Evolutionary conservation across 1,140 invertebrate genomes (phyloP).

Genomic region (Drosophila neocordata): DNA sequence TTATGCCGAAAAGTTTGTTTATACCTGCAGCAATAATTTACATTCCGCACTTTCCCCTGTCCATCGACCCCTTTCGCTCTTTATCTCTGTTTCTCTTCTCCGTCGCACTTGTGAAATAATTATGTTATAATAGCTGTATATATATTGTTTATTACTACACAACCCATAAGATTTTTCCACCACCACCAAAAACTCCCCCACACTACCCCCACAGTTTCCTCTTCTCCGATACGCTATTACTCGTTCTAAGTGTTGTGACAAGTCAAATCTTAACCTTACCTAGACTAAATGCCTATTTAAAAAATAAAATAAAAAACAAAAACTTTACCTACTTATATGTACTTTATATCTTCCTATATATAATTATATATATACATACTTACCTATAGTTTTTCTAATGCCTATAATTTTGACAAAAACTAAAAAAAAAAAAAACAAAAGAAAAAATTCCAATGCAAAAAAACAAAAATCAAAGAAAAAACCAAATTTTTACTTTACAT

Average conservation of each 20-base stretch:
- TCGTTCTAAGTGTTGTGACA: constrained; percentile 58
- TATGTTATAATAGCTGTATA: constrained; percentile 53
- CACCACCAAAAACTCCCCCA: no score
- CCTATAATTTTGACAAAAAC: constrained; percentile 50
- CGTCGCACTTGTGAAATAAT: constrained; percentile 58
- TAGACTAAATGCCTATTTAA: constrained; percentile 5
- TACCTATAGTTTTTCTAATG: constrained; percentile 58
- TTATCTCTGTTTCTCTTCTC: constrained; percentile 27
- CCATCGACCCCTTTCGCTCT: constrained; percentile 6
- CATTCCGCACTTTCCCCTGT: neutral
- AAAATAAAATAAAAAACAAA: neutral
- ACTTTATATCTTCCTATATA: constrained; percentile 1
- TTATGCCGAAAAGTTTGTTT: constrained; percentile 23
- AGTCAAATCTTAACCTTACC: constrained; percentile 16
- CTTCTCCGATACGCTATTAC: constrained; percentile 34
- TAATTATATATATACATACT: constrained; percentile 46
- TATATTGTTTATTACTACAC: constrained; percentile 19
- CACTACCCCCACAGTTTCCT: neutral
- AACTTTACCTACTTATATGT: constrained; percentile 1
- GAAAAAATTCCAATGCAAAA: constrained; percentile 40
- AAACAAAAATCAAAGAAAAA: constrained; percentile 52
- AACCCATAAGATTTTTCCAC: neutral
- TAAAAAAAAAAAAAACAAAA: constrained; percentile 28
- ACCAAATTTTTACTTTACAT: constrained; percentile 77
- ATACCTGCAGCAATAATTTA: constrained; percentile 2